Base-by-base conservation (phyloP, 1,140 invertebrate species). In the Halictus rubicundus region DNA sequence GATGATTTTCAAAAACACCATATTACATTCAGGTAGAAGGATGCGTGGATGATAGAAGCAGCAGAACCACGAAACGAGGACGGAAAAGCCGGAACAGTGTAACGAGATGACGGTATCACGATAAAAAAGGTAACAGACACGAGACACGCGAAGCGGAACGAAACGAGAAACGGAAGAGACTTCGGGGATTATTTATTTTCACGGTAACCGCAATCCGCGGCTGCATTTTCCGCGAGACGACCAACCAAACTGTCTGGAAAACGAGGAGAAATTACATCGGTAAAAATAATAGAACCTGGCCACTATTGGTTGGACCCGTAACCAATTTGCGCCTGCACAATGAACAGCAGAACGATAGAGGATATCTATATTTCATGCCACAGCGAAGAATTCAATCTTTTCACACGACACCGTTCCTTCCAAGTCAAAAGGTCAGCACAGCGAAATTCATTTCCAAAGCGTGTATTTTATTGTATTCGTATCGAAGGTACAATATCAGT, bases 211-310 rank as follows among this genome's bases (percentile, higher is more conserved):
- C 89, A 88, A 89, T 91, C 84, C 88, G 80, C 72, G 85, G 77
- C 71, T 80, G 89, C 87, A 82, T 85, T 86, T 90, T 90, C 87
- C 87, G 86, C 79, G 81, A 81, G 80, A 68, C 69, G 75, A 21
- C 61, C 42, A 80, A 68, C 71, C 83, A 90, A 92, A 91, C 90
- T 91, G 90, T 88, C 89, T 89, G 90, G 90, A 91, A 91, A 91
- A 91, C 89, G 88, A 92, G 90, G 89, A 91, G 90, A 91, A 91
- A 92, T 91, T 89, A 90, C 87, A 89, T 85, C 63, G 80, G 80
- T 70, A 78, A 90, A 90, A 88, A 91, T 90, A 89, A 90, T 88
- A 86, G 83, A 81, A 76, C 64, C 73, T 64, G 85, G 75, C 65
- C 73, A 78, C 73, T 79, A 76, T 65, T 69, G 60, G 63, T 27